Percentiles rank a stretch among this genome's conserved stretches.
These are phyloP conservation scores for Physocephala rufipes DNA, from an alignment of 2,888 invertebrate genomes.

Conservation along the genomic window DNA sequence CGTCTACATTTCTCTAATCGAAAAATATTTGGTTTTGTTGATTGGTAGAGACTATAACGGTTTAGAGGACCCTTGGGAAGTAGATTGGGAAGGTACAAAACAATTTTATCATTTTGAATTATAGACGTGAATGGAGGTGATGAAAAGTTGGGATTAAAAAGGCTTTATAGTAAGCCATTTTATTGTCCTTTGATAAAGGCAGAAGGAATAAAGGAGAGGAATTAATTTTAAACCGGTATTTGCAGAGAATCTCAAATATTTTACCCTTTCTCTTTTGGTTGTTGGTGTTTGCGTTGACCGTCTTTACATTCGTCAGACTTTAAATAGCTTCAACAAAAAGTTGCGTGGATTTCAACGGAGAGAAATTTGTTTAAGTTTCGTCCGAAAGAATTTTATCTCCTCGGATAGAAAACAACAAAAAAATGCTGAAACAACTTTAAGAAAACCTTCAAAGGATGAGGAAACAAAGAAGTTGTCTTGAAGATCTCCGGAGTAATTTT, in stretches of 20 bases:
- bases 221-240: background rate
- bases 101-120: slow-evolving; percentile 65
- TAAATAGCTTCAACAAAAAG: slow-evolving; percentile 53
- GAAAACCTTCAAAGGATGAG: too few species aligned
- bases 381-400: too few species aligned
- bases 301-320: slow-evolving; percentile 43
- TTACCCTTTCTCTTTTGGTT: background rate
- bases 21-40: slow-evolving; percentile 14
- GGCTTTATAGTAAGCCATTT: slow-evolving; percentile 19
- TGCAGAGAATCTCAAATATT: background rate
- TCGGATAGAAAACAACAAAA: too few species aligned
- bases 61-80: slow-evolving; percentile 59
- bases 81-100: slow-evolving; percentile 49
- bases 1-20: background rate
- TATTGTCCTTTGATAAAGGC: background rate
- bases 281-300: slow-evolving; percentile 1
- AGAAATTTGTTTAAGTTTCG: too few species aligned
- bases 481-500: too few species aligned
- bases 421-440: too few species aligned
- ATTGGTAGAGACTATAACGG: slow-evolving; percentile 63
- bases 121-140: slow-evolving; percentile 50
- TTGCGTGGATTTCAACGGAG: too few species aligned
- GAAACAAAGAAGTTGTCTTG: too few species aligned
- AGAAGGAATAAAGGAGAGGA: too few species aligned
- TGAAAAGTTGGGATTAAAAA: slow-evolving; percentile 58